Evolutionary conservation across 2,888 invertebrate species (phyloP), one percentile per base, ranked within the genome.

Genomic region (Mystacides longicornis): DNA sequence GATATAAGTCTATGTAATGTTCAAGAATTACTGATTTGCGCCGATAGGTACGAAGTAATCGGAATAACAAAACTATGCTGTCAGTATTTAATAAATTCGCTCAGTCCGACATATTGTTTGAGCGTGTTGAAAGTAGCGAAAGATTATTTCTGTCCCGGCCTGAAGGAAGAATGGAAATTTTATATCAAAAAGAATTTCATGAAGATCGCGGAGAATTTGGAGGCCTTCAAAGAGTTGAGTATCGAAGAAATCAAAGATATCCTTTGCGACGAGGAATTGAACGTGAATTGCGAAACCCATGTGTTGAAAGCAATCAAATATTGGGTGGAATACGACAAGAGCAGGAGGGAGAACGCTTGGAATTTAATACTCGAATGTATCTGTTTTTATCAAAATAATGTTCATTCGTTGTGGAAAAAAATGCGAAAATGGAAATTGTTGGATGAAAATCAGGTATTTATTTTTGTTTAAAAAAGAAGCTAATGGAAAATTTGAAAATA

Each of bases 41-140:
- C 88, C 2, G 87, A 89, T 67, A 81, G 83, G 63, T 85, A 87
- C 65, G 85, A 85, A 65, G 81, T 89, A 5, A 74, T 85, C 14
- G 85, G 84, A n/a, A 78, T 87, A 19, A 81, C 87, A 23, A 82
- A 85, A 66, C 68, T 82, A 27, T 87, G 87, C 66, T 85, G 85
- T 65, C 79, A 81, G 63, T 86, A 80, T 66, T 72, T 88, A 18
- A 67, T 83, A 52, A 76, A 79, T 54, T 80, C 85, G 65, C 69
- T 88, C 43, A 75, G 76, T 59, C 81, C 84, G 0, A 77, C 81
- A 58, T 88, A 88, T 69, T 87, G 87, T 66, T 74, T 88, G 60
- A 84, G 85, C 58, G 83, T 87, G 65, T 79, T 83, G 61, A 81
- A 81, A 67, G 86, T 87, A 65, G 86, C 86, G 11, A 77, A 77